phyloP scores from a whole-genome alignment of 2,797 vertebrate species.

The Adelosebastes latens region DNA sequence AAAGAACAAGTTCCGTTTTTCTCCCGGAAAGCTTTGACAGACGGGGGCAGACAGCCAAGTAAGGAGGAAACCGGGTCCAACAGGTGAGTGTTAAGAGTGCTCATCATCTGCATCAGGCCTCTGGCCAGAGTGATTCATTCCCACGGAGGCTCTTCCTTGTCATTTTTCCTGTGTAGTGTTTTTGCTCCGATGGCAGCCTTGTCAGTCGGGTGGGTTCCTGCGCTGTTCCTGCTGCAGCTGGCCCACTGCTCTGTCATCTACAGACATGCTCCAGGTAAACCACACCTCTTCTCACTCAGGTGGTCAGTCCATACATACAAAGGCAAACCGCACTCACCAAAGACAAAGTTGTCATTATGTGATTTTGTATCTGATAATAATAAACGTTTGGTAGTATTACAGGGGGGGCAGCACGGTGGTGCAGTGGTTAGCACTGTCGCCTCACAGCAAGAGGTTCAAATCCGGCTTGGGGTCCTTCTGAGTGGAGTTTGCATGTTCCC shows the following conservation, averaged over 20 bases:
- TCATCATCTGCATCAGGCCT: neutral
- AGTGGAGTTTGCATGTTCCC: too few species aligned
- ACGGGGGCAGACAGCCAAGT: neutral
- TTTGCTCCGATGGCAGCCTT: slow-evolving; percentile 41
- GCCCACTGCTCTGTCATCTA: slow-evolving; percentile 38
- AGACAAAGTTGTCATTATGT: neutral
- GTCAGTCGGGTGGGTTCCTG: slow-evolving; percentile 42
- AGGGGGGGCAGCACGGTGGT: too few species aligned
- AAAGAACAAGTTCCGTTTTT: neutral
- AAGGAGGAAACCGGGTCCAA: neutral
- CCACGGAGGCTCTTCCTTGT: neutral
- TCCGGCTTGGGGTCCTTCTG: too few species aligned
- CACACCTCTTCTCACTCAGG: neutral
- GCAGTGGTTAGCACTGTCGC: too few species aligned
- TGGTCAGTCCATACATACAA: neutral
- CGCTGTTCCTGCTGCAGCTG: slow-evolving; percentile 61
- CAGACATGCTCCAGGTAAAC: slow-evolving; percentile 66
- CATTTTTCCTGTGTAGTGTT: neutral
- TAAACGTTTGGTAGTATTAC: neutral
- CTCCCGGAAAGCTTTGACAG: neutral
- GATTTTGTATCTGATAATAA: neutral
- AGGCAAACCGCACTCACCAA: neutral
- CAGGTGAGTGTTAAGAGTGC: slow-evolving; percentile 17
- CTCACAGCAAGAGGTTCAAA: too few species aligned
- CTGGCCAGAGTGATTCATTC: neutral